These are phyloP conservation scores for Polydrusus tereticollis DNA, from an alignment of 2,888 invertebrate genomes.

Conservation along the genomic window DNA sequence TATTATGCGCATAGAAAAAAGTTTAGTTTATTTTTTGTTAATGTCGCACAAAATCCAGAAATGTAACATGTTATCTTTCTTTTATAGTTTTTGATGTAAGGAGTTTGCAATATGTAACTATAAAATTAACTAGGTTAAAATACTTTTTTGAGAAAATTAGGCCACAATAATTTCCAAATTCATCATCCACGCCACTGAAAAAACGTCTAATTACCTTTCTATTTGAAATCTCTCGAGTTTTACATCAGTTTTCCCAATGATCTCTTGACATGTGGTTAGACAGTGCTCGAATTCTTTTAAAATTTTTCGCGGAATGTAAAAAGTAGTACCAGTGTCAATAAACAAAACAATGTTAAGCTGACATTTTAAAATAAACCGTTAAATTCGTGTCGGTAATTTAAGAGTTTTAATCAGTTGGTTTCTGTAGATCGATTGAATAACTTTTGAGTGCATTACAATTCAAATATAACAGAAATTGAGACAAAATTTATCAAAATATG, in stretches of 20 bases:
- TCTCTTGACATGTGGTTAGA: slow-evolving; percentile 26
- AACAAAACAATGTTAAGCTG: background rate
- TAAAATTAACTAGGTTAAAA: no score
- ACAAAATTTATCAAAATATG: background rate
- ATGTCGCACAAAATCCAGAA: no score
- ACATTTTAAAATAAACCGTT: slow-evolving; percentile 16
- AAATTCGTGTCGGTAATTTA: background rate
- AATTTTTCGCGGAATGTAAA: background rate
- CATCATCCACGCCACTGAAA: slow-evolving; percentile 1
- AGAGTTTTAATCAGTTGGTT: background rate
- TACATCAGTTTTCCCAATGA: slow-evolving; percentile 33
- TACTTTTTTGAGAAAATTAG: no score
- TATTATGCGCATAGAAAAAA: no score
- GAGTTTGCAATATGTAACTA: no score
- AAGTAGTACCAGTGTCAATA: background rate
- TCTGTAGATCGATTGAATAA: background rate
- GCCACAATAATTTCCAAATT: no score
- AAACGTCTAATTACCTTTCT: background rate
- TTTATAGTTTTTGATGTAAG: no score
- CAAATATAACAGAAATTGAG: no score
- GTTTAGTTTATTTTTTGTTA: no score
- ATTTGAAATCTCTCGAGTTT: slow-evolving; percentile 34
- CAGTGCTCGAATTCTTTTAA: slow-evolving; percentile 1
- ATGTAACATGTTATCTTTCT: no score
- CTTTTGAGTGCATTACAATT: no score